These are phyloP conservation scores for Drosophila pseudoananassae DNA, from an alignment of 1,140 invertebrate genomes.

Conservation along the genomic window DNA sequence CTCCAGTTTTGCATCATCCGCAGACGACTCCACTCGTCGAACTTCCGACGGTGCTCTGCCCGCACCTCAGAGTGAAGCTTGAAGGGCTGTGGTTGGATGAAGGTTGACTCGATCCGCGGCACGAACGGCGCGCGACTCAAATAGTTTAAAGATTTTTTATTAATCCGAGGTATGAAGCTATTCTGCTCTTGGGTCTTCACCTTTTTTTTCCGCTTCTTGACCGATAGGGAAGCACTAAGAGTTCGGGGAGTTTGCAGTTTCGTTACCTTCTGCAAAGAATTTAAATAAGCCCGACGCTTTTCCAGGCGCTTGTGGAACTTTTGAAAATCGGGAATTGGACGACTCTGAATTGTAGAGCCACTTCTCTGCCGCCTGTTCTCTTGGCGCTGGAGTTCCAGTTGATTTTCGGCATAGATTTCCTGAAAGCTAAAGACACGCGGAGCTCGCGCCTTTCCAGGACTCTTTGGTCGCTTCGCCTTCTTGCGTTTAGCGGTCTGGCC, in stretches of 20 bases:
- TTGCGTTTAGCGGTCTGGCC: slow-evolving; percentile 30
- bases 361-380: background rate
- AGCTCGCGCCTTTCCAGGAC: background rate
- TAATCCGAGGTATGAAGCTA: slow-evolving; percentile 15
- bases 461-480: background rate
- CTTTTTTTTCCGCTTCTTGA: background rate
- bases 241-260: slow-evolving; percentile 34
- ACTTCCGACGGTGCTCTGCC: slow-evolving; percentile 26
- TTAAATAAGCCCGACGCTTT: slow-evolving; percentile 1
- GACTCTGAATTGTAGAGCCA: slow-evolving; percentile 21
- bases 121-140: slow-evolving; percentile 43
- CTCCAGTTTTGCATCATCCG: slow-evolving; percentile 9
- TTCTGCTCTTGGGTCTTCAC: too few relatives aligned
- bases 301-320: slow-evolving; percentile 31
- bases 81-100: slow-evolving; percentile 44
- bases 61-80: slow-evolving; percentile 24
- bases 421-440: slow-evolving; percentile 22
- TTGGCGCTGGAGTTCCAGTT: background rate
- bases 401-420: slow-evolving; percentile 24
- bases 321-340: slow-evolving; percentile 53
- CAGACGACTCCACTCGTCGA: slow-evolving; percentile 12
- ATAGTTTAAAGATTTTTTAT: background rate
- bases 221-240: slow-evolving; percentile 26
- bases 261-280: slow-evolving; percentile 21
- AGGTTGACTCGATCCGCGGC: slow-evolving; percentile 28